Base-by-base conservation (phyloP, 2,888 invertebrate genomes). In the Drosophila pseudotalamancana region DNA sequence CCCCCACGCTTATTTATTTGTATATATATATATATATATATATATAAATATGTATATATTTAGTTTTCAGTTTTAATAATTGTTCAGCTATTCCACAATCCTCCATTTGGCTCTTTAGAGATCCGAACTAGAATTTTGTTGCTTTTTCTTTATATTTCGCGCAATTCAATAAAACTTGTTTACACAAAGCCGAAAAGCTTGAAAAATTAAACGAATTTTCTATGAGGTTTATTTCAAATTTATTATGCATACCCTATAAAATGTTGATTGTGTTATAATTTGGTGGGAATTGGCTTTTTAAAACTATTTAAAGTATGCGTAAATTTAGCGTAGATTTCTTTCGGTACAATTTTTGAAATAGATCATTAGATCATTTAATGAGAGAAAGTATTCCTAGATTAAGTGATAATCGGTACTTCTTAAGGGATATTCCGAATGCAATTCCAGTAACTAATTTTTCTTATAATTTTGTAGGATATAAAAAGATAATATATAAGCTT, bases 131-230 rank as follows among this genome's bases (percentile, higher is more conserved):
- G 39, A 39, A 35, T 40, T 69, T 34, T 40, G 39, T 55, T 54
- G 27, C 27, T 39, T 19, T 59, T 42, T 48, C 23, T 46, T 45
- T 35, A 27, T 39, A 27, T 39, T 55, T 59, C 35, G 55, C 53
- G 53, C 64, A 72, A 79, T 77, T 77, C 67, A 84, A 84, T 81
- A 84, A 84, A 84, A 83, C 64, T 77, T 79, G 78, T 84, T 81
- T 84, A 74, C 71, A 63, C 57, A 65, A 65, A 83, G 64, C 62
- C 48, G 49, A 69, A 64, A 74, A 74, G 51, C 61, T 51, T 43
- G 29, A 46, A 56, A 74, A 73, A 75, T 73, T 61, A 73, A 55
- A 21, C 40, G 40, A 34, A 59, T 55, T 56, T 75, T 43, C 29
- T 55, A 18, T 57, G 68, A 48, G 56, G 55, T 56, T 72, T 74